Evolutionary conservation across 2,113 vertebrate genomes (phyloP).

Genomic region (Rattus norvegicus): DNA sequence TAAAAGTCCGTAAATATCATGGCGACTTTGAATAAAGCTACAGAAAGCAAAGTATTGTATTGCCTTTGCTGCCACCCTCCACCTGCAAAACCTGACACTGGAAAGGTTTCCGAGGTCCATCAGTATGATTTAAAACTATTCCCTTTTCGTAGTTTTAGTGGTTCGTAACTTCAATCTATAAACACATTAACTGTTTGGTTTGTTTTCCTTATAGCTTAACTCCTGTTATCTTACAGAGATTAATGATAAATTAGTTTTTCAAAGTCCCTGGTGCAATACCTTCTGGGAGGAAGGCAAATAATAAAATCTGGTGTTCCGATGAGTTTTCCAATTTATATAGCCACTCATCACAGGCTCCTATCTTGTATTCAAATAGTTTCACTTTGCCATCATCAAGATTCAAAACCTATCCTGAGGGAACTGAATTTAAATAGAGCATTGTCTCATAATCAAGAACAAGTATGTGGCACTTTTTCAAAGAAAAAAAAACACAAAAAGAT

Average conservation of each 20-base stretch:
- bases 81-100: constrained; percentile 8
- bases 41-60: constrained; percentile 51
- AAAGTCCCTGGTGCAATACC: constrained; percentile 12
- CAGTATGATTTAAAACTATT: constrained; percentile 27
- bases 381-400: neutral
- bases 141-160: neutral
- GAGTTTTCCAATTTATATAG: constrained; percentile 59
- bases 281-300: constrained; percentile 45
- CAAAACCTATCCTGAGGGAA: neutral
- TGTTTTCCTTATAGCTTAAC: neutral
- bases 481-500: neutral
- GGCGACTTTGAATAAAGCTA: constrained; percentile 56
- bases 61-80: neutral
- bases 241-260: constrained; percentile 51
- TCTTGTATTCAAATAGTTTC: constrained; percentile 38
- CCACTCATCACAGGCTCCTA: constrained; percentile 36
- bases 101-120: constrained; percentile 40
- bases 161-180: constrained; percentile 5
- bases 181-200: neutral
- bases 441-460: constrained; percentile 33
- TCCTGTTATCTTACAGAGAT: constrained; percentile 26
- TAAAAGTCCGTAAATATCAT: constrained; percentile 67
- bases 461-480: neutral
- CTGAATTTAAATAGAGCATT: neutral
- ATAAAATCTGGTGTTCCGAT: constrained; percentile 35